Conservation (phyloP, 1,140 invertebrate genomes). For the Papilio glaucus region DNA sequence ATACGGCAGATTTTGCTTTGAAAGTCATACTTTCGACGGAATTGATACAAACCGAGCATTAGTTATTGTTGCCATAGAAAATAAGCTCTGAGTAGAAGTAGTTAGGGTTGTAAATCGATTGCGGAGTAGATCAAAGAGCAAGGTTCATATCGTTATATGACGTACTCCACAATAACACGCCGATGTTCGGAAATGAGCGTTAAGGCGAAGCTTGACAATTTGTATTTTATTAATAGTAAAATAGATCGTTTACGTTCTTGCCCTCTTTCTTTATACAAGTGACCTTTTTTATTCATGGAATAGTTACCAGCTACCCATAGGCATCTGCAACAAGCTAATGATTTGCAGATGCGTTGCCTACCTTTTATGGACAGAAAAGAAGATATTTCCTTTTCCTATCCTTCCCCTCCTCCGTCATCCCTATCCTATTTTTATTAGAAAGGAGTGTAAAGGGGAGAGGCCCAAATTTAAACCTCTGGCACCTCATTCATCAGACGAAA, state of each 20-base stretch:
- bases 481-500: too few relatives aligned
- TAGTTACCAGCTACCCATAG: too few relatives aligned
- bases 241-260: not conserved
- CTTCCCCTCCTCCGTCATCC: too few relatives aligned
- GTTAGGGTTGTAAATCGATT: constrained; percentile 49
- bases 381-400: too few relatives aligned
- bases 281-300: too few relatives aligned
- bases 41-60: constrained; percentile 54
- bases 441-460: too few relatives aligned
- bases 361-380: too few relatives aligned
- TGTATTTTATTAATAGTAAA: constrained; percentile 1
- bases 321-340: too few relatives aligned
- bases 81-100: constrained; percentile 46
- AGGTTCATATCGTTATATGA: constrained; percentile 62
- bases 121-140: constrained; percentile 66
- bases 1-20: constrained; percentile 40
- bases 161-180: constrained; percentile 69
- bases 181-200: constrained; percentile 65
- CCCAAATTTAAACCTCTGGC: too few relatives aligned
- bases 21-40: constrained; percentile 44
- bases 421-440: too few relatives aligned
- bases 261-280: not conserved
- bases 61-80: constrained; percentile 50
- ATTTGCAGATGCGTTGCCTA: too few relatives aligned
- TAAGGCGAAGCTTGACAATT: constrained; percentile 55